Percentiles rank a stretch among this genome's conserved stretches.
phyloP scores from a whole-genome alignment of 1,140 invertebrate genomes.

The Catajapyx aquilonaris region DNA sequence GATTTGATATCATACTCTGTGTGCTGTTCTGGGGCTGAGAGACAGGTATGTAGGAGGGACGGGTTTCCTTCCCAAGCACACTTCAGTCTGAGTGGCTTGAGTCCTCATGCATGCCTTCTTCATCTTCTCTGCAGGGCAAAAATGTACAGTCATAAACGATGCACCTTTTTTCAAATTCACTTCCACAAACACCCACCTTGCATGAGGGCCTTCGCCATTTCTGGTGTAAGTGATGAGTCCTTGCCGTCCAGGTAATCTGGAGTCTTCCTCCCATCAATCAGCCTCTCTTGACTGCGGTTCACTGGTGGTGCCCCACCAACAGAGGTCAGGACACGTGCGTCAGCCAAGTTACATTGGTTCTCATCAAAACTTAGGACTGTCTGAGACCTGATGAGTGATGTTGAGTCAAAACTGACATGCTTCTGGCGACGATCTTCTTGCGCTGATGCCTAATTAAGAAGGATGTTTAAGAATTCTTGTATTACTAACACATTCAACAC shows the following conservation, averaged over 20 bases:
- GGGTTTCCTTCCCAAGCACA: constrained; percentile 36
- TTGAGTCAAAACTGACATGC: constrained; percentile 66
- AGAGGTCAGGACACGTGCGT: neutral
- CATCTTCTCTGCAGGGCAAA: constrained; percentile 38
- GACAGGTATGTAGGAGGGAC: constrained; percentile 46
- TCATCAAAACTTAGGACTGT: constrained; percentile 62
- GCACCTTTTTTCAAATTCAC: constrained; percentile 1
- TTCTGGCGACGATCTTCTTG: constrained; percentile 28
- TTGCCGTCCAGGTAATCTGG: constrained; percentile 19
- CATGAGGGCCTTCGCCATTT: constrained; percentile 15
- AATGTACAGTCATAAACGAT: constrained; percentile 3
- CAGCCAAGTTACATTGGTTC: constrained; percentile 10
- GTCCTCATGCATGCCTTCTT: constrained; percentile 73
- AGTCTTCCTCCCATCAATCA: constrained; percentile 37
- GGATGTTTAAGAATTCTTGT: no score
- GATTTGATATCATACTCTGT: constrained; percentile 35
- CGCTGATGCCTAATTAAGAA: no score
- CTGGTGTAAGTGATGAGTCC: constrained; percentile 13
- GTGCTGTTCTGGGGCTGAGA: constrained; percentile 45
- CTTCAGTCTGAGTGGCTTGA: constrained; percentile 79
- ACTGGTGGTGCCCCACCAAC: constrained; percentile 11
- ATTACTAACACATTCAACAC: no score
- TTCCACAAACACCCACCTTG: constrained; percentile 11
- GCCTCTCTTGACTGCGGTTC: constrained; percentile 43
- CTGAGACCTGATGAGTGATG: constrained; percentile 33